These are phyloP conservation scores for Homarus gammarus DNA, from an alignment of 2,888 invertebrate species.

Conservation along the genomic window DNA sequence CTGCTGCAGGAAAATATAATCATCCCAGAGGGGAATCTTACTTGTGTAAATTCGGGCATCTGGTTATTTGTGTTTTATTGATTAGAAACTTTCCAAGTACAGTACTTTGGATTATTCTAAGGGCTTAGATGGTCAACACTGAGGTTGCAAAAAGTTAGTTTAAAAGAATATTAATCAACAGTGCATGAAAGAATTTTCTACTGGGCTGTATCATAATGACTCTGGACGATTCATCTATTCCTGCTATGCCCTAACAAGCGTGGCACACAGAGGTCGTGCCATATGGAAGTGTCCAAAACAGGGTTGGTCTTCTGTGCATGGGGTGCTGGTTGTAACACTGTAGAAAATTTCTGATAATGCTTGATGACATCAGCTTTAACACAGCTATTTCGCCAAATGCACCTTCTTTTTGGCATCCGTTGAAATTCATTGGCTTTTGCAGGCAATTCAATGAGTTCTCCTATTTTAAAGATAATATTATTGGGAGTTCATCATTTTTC, in stretches of 20 bases:
- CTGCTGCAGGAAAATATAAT: background rate
- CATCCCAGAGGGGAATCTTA: background rate
- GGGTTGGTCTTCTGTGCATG: conserved; percentile 27
- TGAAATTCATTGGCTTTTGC: background rate
- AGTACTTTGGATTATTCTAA: background rate
- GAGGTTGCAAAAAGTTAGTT: background rate
- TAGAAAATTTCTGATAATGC: background rate
- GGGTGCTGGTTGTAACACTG: conserved; percentile 6
- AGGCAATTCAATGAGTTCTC: background rate
- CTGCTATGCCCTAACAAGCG: conserved; percentile 26
- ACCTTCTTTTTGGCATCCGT: background rate
- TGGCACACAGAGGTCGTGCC: background rate
- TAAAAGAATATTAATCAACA: background rate
- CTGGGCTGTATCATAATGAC: conserved; percentile 2
- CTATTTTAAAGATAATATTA: background rate
- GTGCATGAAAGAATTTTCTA: conserved; percentile 11
- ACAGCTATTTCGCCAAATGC: background rate
- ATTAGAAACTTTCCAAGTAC: background rate
- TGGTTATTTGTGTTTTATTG: background rate
- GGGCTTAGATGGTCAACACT: background rate
- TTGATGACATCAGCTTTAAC: background rate
- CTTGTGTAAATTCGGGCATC: background rate
- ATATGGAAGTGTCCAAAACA: background rate
- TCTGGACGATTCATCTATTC: background rate
- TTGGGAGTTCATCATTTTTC: too few species aligned